Percentiles rank a stretch among this genome's conserved stretches.
Conservation (phyloP, 2,888 invertebrate genomes). For the Sclerodermus sp. region DNA sequence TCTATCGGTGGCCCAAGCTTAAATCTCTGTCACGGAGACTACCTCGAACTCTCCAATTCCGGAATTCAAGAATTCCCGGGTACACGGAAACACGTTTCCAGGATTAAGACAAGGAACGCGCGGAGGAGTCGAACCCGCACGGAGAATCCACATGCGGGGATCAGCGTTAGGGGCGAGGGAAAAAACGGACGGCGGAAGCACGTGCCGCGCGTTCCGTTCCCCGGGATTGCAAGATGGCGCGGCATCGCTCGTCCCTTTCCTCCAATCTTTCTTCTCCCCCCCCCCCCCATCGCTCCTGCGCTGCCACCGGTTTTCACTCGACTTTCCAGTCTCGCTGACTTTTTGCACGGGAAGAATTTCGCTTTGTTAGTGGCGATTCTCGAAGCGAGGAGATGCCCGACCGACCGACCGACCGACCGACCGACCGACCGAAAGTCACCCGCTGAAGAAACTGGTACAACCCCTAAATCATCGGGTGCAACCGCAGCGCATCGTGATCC, state of each 20-base stretch:
- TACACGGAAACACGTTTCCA: conserved; percentile 1
- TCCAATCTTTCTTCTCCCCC: conserved; percentile 7
- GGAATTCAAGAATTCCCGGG: background rate
- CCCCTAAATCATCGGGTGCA: no score
- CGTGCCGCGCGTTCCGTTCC: conserved; percentile 7
- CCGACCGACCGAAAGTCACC: no score
- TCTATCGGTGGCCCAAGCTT: background rate
- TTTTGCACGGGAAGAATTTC: no score
- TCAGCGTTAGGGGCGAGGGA: conserved; percentile 6
- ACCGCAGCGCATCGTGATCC: no score
- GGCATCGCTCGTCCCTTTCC: background rate
- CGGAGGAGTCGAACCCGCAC: background rate
- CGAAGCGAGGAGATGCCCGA: no score
- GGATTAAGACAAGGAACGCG: background rate
- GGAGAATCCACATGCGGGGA: conserved; percentile 3
- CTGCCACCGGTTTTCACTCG: background rate
- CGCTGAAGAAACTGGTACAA: no score
- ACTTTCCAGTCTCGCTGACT: no score
- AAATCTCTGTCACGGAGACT: conserved; percentile 4
- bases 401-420: no score
- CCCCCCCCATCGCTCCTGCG: conserved; percentile 3
- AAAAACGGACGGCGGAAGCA: conserved; percentile 13
- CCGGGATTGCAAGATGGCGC: conserved; percentile 6
- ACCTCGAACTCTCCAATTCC: background rate
- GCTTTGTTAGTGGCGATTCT: no score